phyloP scores from a whole-genome alignment of 2,113 vertebrate species.

The Rhinopomastus cyanomelas region DNA sequence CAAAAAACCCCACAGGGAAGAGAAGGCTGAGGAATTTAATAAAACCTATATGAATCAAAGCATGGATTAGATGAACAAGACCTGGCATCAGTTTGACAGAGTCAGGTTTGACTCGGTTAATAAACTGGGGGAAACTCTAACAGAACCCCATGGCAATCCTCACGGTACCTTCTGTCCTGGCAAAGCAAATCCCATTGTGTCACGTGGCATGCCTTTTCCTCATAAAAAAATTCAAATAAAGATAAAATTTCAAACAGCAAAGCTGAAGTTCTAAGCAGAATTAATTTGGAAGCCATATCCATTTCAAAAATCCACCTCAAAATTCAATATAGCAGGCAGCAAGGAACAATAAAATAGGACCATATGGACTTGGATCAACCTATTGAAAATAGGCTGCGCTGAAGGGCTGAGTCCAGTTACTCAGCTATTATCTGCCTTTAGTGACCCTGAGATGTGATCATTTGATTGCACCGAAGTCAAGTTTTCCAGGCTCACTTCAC shows the following conservation, averaged over 20 bases:
- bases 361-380: constrained; percentile 20
- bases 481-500: background rate
- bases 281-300: constrained; percentile 26
- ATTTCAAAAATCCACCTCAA: constrained; percentile 51
- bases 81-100: background rate
- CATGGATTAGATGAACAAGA: background rate
- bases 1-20: background rate
- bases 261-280: background rate
- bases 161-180: background rate
- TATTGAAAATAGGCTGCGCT: background rate
- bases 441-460: background rate
- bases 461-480: background rate
- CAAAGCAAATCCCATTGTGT: background rate
- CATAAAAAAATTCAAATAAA: background rate
- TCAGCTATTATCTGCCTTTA: background rate
- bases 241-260: constrained; percentile 40
- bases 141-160: background rate
- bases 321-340: constrained; percentile 36
- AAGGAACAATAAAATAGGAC: constrained; percentile 50
- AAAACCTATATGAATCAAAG: background rate
- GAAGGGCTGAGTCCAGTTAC: background rate
- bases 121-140: background rate
- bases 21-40: background rate
- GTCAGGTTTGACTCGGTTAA: background rate
- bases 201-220: background rate